Evolutionary conservation across 1,140 invertebrate species (phyloP).

Genomic region (Tribolium madens): DNA sequence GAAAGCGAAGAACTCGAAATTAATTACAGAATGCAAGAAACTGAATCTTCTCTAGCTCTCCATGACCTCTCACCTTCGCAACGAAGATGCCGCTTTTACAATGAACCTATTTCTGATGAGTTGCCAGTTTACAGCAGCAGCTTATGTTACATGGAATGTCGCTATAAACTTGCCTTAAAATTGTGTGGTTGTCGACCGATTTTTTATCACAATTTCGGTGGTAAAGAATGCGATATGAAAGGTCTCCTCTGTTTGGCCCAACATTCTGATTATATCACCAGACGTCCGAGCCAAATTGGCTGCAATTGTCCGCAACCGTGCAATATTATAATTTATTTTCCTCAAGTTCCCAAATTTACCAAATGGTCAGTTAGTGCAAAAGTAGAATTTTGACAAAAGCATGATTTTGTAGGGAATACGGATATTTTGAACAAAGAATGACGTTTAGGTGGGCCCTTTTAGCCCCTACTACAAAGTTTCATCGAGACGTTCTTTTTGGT

Average conservation of each 20-base stretch:
- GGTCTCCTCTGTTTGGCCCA: constrained; percentile 69
- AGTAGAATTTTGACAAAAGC: background rate
- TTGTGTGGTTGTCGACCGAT: constrained; percentile 69
- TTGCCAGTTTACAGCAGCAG: constrained; percentile 68
- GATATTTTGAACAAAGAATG: constrained; percentile 60
- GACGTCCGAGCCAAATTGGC: constrained; percentile 68
- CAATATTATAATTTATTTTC: constrained; percentile 69
- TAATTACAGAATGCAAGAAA: constrained; percentile 69
- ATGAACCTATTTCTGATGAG: constrained; percentile 67
- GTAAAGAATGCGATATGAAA: constrained; percentile 68
- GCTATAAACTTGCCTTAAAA: constrained; percentile 65
- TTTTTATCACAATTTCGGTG: constrained; percentile 69
- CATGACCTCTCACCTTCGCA: constrained; percentile 64
- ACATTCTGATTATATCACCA: constrained; percentile 67
- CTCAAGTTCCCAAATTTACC: constrained; percentile 68
- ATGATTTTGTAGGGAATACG: constrained; percentile 52
- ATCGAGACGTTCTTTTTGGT: constrained; percentile 70
- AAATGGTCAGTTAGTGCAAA: constrained; percentile 58
- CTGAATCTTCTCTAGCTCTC: constrained; percentile 65
- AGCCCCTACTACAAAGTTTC: constrained; percentile 67
- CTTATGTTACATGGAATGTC: constrained; percentile 67
- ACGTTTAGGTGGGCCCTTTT: constrained; percentile 63
- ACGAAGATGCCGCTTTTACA: constrained; percentile 68
- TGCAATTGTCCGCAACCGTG: constrained; percentile 71
- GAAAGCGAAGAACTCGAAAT: constrained; percentile 67